Evolutionary conservation across 2,797 vertebrate genomes (phyloP).

Genomic region (Aphelocoma californica): DNA sequence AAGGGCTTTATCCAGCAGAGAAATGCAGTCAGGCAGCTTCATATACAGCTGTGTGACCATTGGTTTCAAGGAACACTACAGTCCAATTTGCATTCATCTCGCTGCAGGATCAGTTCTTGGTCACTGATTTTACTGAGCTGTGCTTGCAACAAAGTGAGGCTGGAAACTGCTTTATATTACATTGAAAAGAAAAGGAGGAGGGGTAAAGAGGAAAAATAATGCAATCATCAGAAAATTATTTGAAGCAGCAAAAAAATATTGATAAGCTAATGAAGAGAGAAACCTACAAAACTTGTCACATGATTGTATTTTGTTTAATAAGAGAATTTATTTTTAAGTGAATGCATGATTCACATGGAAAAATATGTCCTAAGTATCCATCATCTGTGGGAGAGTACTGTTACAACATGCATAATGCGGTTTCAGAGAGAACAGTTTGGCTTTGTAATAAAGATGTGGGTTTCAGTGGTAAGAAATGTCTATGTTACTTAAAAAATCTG

Average conservation of each 20-base stretch:
- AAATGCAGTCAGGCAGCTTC: background rate
- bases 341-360: constrained; percentile 63
- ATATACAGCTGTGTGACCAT: background rate
- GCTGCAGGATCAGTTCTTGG: background rate
- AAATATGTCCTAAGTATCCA: constrained; percentile 55
- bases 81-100: background rate
- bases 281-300: background rate
- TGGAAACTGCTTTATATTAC: background rate
- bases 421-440: constrained; percentile 49
- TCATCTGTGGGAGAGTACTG: constrained; percentile 50
- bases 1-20: background rate
- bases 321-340: constrained; percentile 35
- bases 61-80: background rate
- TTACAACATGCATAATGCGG: constrained; percentile 52
- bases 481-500: background rate
- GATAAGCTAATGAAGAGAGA: background rate
- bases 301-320: constrained; percentile 36
- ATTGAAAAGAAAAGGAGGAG: background rate
- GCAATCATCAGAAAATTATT: constrained; percentile 4
- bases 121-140: background rate
- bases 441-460: constrained; percentile 50
- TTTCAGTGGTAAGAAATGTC: constrained; percentile 17
- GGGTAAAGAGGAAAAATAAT: background rate
- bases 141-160: background rate
- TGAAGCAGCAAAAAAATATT: background rate